Conservation (phyloP, 2,797 vertebrate genomes). For the Chelonia mydas region DNA sequence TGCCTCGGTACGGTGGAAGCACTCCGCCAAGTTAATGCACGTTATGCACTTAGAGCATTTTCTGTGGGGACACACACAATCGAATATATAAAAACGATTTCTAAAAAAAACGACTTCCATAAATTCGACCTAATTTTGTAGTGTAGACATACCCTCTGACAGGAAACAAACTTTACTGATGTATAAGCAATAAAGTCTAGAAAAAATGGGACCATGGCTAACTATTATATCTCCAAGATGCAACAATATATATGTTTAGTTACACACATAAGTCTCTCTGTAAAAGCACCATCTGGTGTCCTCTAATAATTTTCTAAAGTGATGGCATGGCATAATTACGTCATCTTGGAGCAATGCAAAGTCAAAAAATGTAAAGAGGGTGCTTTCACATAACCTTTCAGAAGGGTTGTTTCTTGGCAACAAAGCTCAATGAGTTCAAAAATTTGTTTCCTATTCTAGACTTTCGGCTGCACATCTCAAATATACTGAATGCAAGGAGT, state of each 20-base stretch:
- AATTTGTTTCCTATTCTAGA: rapidly evolving
- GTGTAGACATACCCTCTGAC: background rate
- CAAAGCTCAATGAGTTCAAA: background rate
- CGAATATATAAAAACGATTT: no score
- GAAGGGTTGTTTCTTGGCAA: background rate
- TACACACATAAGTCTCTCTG: background rate
- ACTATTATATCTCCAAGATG: background rate
- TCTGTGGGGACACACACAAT: no score
- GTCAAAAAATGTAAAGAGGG: background rate
- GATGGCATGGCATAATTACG: background rate
- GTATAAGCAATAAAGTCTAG: background rate
- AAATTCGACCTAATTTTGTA: no score
- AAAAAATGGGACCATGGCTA: background rate
- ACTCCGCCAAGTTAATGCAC: no score
- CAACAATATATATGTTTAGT: background rate
- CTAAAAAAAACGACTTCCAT: no score
- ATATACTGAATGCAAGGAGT: background rate
- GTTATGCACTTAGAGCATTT: no score
- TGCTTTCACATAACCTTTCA: background rate
- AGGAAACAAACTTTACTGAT: background rate
- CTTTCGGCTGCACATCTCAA: background rate
- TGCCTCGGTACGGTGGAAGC: no score
- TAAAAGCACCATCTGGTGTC: background rate
- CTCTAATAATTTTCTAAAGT: background rate
- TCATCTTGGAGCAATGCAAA: background rate